A percentile compares a stretch with the other conserved stretches of the same genome.
Evolutionary conservation across 2,888 invertebrate species (phyloP).

Genomic region (Calameuta idolon): DNA sequence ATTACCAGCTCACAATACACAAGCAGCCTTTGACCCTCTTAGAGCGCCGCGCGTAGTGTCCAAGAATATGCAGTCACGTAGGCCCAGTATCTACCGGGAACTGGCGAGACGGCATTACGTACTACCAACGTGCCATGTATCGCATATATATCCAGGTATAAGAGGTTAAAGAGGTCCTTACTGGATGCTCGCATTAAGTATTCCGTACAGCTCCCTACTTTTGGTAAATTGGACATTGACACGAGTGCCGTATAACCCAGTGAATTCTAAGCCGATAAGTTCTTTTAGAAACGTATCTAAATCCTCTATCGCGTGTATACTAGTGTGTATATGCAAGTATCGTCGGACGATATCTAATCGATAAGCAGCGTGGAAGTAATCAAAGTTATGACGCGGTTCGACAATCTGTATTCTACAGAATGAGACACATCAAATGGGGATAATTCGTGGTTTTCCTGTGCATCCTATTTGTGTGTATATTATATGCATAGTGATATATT

Average conservation of each 20-base stretch:
- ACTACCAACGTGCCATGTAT: neutral
- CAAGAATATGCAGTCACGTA: conserved; percentile 15
- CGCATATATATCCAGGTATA: neutral
- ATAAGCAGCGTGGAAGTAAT: neutral
- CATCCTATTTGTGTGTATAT: neutral
- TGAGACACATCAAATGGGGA: neutral
- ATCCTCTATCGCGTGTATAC: neutral
- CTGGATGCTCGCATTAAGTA: conserved; percentile 19
- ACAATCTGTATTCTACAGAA: neutral
- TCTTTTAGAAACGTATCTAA: neutral
- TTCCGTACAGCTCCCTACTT: conserved; percentile 14
- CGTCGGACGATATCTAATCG: neutral
- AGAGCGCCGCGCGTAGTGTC: conserved; percentile 3
- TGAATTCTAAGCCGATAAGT: neutral
- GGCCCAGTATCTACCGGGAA: neutral
- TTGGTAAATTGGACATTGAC: neutral
- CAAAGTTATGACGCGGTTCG: neutral
- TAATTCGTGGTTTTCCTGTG: neutral
- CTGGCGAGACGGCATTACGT: neutral
- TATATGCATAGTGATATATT: neutral
- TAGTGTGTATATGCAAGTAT: neutral
- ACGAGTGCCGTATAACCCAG: neutral
- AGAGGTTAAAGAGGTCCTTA: conserved; percentile 35
- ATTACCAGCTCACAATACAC: conserved; percentile 32
- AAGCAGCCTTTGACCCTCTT: conserved; percentile 26